These are phyloP conservation scores for Epinephelus coioides DNA, from an alignment of 2,797 vertebrate genomes.

Conservation along the genomic window DNA sequence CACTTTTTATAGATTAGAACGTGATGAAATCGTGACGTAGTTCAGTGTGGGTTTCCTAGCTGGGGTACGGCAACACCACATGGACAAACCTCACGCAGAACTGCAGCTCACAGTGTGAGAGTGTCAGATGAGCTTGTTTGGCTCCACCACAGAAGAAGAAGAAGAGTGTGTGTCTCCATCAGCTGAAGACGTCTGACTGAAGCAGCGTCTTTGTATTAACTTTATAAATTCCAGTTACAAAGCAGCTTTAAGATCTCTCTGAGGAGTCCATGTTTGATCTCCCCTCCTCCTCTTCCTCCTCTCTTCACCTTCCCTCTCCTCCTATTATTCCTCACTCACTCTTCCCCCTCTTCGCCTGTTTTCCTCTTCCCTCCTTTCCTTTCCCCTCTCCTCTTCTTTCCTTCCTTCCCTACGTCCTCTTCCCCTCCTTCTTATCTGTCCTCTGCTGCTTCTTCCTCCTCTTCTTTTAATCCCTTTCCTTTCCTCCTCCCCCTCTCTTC, in stretches of 20 bases:
- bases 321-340: conserved; percentile 37
- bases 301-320: conserved; percentile 65
- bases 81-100: too few species aligned
- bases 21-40: too few species aligned
- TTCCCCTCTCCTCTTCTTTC: neutral
- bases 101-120: too few species aligned
- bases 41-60: too few species aligned
- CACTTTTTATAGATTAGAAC: too few species aligned
- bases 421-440: neutral
- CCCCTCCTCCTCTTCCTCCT: conserved; percentile 79
- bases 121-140: too few species aligned
- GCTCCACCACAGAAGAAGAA: conserved; percentile 33
- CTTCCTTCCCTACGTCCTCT: neutral
- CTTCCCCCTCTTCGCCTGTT: neutral
- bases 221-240: conserved; percentile 95
- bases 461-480: neutral
- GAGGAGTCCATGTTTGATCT: conserved; percentile 93
- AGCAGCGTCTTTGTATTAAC: conserved; percentile 91
- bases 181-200: conserved; percentile 89
- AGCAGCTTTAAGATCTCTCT: conserved; percentile 93
- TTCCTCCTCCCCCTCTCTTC: too few species aligned
- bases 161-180: conserved; percentile 79
- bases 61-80: too few species aligned
- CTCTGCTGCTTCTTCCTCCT: conserved; percentile 1
- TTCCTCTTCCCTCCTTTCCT: neutral